Conservation (phyloP, 2,113 vertebrate genomes). For the Turdus rufiventris region DNA sequence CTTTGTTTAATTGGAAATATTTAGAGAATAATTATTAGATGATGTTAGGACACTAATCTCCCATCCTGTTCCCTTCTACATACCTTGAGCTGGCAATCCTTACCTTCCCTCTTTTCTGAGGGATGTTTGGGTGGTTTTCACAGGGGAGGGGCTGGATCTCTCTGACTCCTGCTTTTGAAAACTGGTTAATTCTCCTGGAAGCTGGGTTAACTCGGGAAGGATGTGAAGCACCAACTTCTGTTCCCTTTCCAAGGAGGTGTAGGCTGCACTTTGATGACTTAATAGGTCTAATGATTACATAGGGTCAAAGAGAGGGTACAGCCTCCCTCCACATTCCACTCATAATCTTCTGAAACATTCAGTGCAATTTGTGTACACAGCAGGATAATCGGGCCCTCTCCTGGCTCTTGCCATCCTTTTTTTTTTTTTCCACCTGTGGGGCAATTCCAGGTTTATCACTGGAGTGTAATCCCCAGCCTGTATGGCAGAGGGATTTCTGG, state of each 20-base stretch:
- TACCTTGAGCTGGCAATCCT: background rate
- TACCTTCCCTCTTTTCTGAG: background rate
- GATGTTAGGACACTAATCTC: background rate
- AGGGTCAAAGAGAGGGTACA: background rate
- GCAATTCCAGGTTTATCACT: background rate
- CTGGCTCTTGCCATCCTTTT: background rate
- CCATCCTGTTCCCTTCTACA: background rate
- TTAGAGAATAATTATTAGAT: background rate
- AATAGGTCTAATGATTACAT: background rate
- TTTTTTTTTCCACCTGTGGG: background rate
- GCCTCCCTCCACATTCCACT: background rate
- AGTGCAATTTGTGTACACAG: background rate
- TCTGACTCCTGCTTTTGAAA: background rate
- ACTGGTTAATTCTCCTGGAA: background rate
- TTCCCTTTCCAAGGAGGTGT: background rate
- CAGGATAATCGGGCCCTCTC: rapidly evolving
- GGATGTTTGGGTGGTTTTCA: background rate
- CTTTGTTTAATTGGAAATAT: background rate
- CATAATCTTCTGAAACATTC: background rate
- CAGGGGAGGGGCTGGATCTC: background rate
- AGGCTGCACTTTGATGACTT: background rate
- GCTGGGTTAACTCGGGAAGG: background rate
- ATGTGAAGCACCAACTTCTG: background rate
- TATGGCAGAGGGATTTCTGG: background rate
- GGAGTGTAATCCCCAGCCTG: background rate